These are phyloP conservation scores for Cheiracanthium punctorium DNA, from an alignment of 2,888 invertebrate species.

Conservation along the genomic window DNA sequence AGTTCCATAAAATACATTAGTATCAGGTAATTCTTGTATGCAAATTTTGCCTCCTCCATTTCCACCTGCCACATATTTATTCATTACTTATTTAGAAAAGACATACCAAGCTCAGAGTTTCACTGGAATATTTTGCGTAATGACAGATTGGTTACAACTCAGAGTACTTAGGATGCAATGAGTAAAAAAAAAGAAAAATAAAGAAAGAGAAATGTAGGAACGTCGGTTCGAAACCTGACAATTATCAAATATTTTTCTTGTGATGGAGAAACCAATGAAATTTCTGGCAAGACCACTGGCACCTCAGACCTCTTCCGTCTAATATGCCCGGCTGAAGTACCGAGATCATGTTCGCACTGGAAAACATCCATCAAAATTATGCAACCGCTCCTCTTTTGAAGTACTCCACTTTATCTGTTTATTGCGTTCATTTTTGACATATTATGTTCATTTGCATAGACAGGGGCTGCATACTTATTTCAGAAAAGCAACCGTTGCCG, in stretches of 20 bases:
- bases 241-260: background rate
- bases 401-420: constrained; percentile 19
- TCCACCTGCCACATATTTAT: background rate
- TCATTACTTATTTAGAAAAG: background rate
- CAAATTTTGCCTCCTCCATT: background rate
- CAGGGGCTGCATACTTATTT: constrained; percentile 19
- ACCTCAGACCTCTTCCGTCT: background rate
- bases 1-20: background rate
- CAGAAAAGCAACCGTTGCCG: constrained; percentile 13
- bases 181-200: background rate
- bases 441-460: constrained; percentile 58
- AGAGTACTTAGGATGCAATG: background rate
- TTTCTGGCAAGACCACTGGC: background rate
- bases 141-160: background rate
- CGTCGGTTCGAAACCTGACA: background rate
- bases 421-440: constrained; percentile 52
- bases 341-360: background rate
- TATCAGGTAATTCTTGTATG: background rate
- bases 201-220: background rate
- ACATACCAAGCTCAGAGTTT: background rate
- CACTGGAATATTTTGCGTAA: background rate
- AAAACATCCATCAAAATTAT: constrained; percentile 53
- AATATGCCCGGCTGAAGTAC: background rate
- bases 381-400: constrained; percentile 37
- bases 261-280: background rate